Evolutionary conservation across 1,140 invertebrate genomes (phyloP).

Genomic region (Orchestia grillus): DNA sequence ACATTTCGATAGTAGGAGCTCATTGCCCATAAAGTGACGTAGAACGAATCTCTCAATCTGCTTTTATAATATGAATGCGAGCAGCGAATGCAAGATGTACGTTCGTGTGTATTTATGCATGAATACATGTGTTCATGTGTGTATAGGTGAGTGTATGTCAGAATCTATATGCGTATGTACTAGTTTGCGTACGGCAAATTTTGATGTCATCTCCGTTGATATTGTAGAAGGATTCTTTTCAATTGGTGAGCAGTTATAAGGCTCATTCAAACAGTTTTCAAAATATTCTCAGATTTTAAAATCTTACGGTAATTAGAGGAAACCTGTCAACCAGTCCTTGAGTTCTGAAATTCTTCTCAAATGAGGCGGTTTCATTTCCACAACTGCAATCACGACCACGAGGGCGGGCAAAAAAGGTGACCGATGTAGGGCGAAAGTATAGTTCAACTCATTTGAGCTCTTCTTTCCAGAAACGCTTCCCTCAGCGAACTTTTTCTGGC

Average conservation of each 20-base stretch:
- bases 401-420: background rate
- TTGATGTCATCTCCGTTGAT: no score
- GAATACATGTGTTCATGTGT: background rate
- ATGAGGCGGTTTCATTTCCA: background rate
- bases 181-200: no score
- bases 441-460: conserved; percentile 7
- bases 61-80: background rate
- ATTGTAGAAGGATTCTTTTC: no score
- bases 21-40: background rate
- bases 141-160: no score
- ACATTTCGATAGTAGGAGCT: background rate
- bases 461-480: conserved; percentile 7
- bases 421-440: background rate
- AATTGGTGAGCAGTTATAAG: no score
- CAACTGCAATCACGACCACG: background rate
- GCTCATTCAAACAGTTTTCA: no score
- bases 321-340: background rate
- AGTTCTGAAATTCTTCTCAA: background rate
- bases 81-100: no score
- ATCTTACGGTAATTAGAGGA: no score
- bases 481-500: conserved; percentile 6
- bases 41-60: background rate
- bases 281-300: no score
- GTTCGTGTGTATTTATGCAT: background rate
- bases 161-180: no score